A percentile compares a stretch with the other conserved stretches of the same genome.
These are phyloP conservation scores for Thymelicus lineola DNA, from an alignment of 2,888 invertebrate species.

Conservation along the genomic window DNA sequence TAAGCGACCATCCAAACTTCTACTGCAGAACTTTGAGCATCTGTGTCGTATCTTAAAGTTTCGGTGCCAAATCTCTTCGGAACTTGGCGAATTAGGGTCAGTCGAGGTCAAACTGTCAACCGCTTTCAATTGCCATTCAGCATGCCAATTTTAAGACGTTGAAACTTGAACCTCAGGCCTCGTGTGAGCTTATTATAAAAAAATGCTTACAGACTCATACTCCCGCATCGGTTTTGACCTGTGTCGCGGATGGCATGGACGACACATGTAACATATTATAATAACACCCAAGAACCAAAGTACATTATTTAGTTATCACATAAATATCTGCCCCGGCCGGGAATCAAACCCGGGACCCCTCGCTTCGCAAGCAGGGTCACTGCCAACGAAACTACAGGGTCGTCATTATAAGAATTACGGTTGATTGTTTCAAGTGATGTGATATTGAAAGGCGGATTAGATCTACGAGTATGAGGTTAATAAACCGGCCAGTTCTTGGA, in stretches of 20 bases:
- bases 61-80: conserved; percentile 31
- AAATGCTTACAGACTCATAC: too few species aligned
- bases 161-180: conserved; percentile 16
- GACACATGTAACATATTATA: too few species aligned
- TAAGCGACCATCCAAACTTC: conserved; percentile 15
- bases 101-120: conserved; percentile 18
- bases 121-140: conserved; percentile 31
- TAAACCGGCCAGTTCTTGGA: background rate
- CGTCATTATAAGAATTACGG: conserved; percentile 7
- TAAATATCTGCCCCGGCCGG: too few species aligned
- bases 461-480: background rate
- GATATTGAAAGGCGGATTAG: conserved; percentile 10
- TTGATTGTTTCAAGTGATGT: conserved; percentile 26
- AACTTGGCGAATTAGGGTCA: conserved; percentile 33
- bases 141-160: conserved; percentile 29
- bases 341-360: too few species aligned
- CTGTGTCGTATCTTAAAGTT: conserved; percentile 27
- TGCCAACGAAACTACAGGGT: too few species aligned
- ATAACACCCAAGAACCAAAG: too few species aligned
- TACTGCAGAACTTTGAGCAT: conserved; percentile 17
- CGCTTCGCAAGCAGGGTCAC: too few species aligned
- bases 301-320: too few species aligned
- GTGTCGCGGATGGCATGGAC: too few species aligned
- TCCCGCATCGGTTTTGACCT: too few species aligned
- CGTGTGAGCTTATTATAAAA: conserved; percentile 17